phyloP scores from a whole-genome alignment of 2,888 invertebrate genomes.

The Nephrotoma appendiculata region DNA sequence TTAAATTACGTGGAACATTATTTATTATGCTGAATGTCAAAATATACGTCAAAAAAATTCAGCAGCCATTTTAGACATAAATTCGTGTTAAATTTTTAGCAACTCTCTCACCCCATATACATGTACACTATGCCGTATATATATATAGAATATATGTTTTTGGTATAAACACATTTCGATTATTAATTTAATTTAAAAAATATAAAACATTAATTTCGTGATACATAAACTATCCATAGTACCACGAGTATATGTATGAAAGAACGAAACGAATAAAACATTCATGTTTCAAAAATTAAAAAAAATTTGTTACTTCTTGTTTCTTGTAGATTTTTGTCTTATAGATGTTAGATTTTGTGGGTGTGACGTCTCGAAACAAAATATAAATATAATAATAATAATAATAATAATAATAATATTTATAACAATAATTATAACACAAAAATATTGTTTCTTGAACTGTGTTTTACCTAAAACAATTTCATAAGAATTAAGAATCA shows the following conservation, averaged over 20 bases:
- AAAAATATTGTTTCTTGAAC: not conserved
- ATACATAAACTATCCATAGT: not conserved
- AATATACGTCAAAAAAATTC: not conserved
- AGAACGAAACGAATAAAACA: not conserved
- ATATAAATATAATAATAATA: not conserved
- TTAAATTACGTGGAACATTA: not conserved
- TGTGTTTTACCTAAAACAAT: not conserved
- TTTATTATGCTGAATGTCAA: not conserved
- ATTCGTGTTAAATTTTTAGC: not conserved
- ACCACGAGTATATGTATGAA: not conserved
- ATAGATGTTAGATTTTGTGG: not conserved
- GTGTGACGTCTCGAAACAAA: conserved; percentile 1
- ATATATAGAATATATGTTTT: not conserved
- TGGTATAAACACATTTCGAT: not conserved
- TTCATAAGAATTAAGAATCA: not conserved
- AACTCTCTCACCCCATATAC: not conserved
- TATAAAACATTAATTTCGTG: conserved; percentile 1
- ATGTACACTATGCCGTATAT: not conserved
- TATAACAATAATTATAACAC: conserved; percentile 1
- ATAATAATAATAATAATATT: not conserved
- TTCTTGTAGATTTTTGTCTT: not conserved
- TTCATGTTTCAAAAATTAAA: not conserved
- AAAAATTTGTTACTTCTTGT: conserved; percentile 1
- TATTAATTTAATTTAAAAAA: not conserved
- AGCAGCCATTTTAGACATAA: not conserved